Evolutionary conservation across 2,888 invertebrate genomes (phyloP).

Genomic region (Stenchaetothrips biformis): DNA sequence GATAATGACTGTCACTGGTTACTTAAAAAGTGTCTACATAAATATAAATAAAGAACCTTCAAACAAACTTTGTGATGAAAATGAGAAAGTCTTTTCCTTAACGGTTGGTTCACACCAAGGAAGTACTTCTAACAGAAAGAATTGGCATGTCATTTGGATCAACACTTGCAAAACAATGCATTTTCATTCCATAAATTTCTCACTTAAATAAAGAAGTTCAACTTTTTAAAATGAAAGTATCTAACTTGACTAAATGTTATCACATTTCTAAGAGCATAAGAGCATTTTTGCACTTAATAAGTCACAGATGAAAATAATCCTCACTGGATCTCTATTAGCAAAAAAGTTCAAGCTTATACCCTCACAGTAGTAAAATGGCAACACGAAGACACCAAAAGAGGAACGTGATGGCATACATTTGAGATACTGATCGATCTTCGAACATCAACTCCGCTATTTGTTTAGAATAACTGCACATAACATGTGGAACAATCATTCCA

Average conservation of each 20-base stretch:
- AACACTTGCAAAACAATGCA: background rate
- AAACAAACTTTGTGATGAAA: background rate
- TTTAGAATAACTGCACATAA: too few relatives aligned
- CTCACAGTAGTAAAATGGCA: background rate
- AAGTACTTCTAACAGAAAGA: background rate
- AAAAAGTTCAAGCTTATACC: background rate
- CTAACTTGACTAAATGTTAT: constrained; percentile 16
- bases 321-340: background rate
- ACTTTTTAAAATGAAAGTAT: background rate
- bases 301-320: background rate
- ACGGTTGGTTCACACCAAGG: background rate
- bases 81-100: background rate
- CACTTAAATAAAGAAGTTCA: background rate
- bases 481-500: too few relatives aligned
- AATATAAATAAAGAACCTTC: background rate
- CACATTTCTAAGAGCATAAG: constrained; percentile 18
- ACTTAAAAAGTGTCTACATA: background rate
- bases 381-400: background rate
- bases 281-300: background rate
- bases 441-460: too few relatives aligned
- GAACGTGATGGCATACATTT: too few relatives aligned
- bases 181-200: background rate
- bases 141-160: background rate
- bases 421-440: too few relatives aligned
- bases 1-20: background rate